These are phyloP conservation scores for Perizoma flavofasciatum DNA, from an alignment of 2,888 invertebrate species.

Conservation along the genomic window DNA sequence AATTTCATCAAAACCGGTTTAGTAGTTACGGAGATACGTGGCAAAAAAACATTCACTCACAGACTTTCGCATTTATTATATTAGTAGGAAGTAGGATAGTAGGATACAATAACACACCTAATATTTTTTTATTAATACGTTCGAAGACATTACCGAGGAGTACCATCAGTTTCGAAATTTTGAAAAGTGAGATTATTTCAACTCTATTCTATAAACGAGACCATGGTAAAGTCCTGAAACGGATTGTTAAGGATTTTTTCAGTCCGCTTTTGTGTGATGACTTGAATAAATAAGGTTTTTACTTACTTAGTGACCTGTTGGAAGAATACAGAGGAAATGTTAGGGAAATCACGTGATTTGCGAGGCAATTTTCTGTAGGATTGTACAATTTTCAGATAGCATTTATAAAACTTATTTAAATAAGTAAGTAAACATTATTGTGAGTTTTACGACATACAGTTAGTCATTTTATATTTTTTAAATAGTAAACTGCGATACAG, in stretches of 20 bases:
- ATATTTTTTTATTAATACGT: no score
- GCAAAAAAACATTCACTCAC: no score
- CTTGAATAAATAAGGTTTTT: constrained; percentile 45
- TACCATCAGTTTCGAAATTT: no score
- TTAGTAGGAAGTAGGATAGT: no score
- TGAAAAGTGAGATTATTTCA: no score
- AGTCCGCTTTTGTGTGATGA: constrained; percentile 39
- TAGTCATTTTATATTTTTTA: not conserved
- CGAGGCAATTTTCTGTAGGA: constrained; percentile 25
- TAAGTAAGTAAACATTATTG: not conserved
- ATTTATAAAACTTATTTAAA: not conserved
- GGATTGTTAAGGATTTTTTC: constrained; percentile 43
- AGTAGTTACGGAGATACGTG: no score
- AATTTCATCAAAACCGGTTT: no score
- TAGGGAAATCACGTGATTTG: constrained; percentile 25
- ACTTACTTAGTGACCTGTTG: constrained; percentile 40
- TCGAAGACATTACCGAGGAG: no score
- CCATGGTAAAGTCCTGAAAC: constrained; percentile 32
- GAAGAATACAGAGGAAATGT: constrained; percentile 27
- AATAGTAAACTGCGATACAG: no score
- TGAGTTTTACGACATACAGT: not conserved
- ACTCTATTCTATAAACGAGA: constrained; percentile 2
- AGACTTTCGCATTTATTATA: no score
- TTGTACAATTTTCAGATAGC: constrained; percentile 7
- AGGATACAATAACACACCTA: no score